Base-by-base conservation (phyloP, 2,113 vertebrate genomes). In the Dicrurus megarhynchus region DNA sequence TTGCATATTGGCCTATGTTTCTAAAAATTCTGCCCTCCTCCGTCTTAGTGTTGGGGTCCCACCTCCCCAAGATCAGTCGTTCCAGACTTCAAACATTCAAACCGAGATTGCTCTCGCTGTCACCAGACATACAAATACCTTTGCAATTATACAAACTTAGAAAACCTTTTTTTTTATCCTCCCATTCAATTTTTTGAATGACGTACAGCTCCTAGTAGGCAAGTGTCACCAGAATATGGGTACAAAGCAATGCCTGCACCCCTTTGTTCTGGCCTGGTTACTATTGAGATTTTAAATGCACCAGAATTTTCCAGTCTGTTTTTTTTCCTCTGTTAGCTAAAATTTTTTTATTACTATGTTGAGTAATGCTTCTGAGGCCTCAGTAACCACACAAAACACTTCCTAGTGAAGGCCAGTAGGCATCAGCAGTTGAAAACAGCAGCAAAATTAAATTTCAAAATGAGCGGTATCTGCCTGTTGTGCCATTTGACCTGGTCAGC, bases 71-170 rank as follows among this genome's bases (percentile, higher is more conserved):
- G 5, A 52, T 41, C 68, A 90, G 49, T 96, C 79, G 90, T 92
- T 90, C 69, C 63, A 65, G 59, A 15, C 41, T 86, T 86, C 21
- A 76, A 32, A 60, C n/a, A 73, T 65, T 83, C 86, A 90, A 83
- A 86, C 30, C 0, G 2, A 88, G 24, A 83, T 44, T 68, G 18
- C 37, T 16, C 3, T 85, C 0, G 0, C 39, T 67, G 21, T 64
- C 53, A 49, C 26, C 13, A 41, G 37, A 39, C 1, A 6, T 73
- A 49, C 4, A 28, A 70, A 16, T 11, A 19, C 27, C 24, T 52
- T 71, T 27, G 17, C 70, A 42, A 39, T 55, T 78, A 21, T 6
- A 39, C 32, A 71, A 35, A 56, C 27, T n/a, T 42, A 4, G 0
- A 21, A 3, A 18, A 23, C 2, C 5, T 27, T 71, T 71, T 16